Percentiles rank a stretch among this genome's conserved stretches.
phyloP scores from a whole-genome alignment of 1,140 invertebrate genomes.

The Drosophila sp. region DNA sequence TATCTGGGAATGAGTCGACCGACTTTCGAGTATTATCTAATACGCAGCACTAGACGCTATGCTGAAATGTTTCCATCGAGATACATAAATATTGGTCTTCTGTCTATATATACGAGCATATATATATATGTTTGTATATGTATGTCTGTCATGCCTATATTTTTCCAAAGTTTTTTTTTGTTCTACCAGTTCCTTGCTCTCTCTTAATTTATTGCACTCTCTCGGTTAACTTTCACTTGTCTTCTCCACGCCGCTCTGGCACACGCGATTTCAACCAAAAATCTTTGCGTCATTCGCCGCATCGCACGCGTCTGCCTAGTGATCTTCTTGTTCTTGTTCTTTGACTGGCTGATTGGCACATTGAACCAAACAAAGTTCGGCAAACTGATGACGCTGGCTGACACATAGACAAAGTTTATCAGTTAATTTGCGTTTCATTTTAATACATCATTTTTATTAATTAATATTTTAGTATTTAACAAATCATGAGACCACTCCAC shows the following conservation, averaged over 20 bases:
- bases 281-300: constrained; percentile 65
- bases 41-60: background rate
- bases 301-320: constrained; percentile 68
- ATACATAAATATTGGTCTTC: constrained; percentile 1
- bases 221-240: constrained; percentile 17
- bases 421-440: constrained; percentile 39
- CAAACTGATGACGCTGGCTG: constrained; percentile 21
- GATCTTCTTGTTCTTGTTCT: constrained; percentile 53
- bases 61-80: background rate
- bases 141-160: background rate
- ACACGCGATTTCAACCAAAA: constrained; percentile 47
- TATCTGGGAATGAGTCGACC: constrained; percentile 11
- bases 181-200: constrained; percentile 13
- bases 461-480: constrained; percentile 20
- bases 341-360: constrained; percentile 58
- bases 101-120: background rate
- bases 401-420: constrained; percentile 31
- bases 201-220: constrained; percentile 37
- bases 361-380: constrained; percentile 49
- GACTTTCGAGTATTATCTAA: constrained; percentile 12
- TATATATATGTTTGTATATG: background rate
- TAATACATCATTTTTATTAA: constrained; percentile 46
- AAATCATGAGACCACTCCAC: background rate
- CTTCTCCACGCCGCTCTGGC: constrained; percentile 16
- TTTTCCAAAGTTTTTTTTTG: background rate